Percentiles rank a stretch among this genome's conserved stretches.
Evolutionary conservation across 2,888 invertebrate genomes (phyloP).

Genomic region (Eremobia ochroleuca): DNA sequence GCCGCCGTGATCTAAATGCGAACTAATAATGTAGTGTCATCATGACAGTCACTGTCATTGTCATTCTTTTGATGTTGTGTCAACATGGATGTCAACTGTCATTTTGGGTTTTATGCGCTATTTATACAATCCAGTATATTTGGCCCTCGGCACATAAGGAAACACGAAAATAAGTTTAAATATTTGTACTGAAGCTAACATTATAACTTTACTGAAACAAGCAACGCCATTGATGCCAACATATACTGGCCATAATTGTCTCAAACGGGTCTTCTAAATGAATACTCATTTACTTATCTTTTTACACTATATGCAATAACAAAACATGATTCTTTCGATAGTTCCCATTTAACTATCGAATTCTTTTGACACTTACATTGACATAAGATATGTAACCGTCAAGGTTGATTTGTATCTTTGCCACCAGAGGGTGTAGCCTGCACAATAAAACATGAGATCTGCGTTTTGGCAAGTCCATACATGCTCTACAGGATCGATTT

Average conservation of each 20-base stretch:
- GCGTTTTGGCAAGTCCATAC: neutral
- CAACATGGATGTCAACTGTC: neutral
- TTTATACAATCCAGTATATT: slow-evolving; percentile 1
- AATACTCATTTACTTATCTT: neutral
- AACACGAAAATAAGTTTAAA: neutral
- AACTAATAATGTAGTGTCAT: neutral
- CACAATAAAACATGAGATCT: neutral
- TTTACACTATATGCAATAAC: neutral
- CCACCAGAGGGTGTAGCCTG: neutral
- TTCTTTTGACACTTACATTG: neutral
- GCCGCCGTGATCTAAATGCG: neutral
- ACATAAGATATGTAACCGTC: neutral
- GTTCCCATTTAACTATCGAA: no score
- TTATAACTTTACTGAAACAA: neutral
- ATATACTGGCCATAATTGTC: neutral
- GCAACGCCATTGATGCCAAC: neutral
- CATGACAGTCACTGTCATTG: slow-evolving; percentile 2
- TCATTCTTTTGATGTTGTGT: neutral
- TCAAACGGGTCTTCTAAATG: neutral
- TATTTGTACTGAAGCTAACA: slow-evolving; percentile 3
- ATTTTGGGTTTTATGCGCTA: neutral
- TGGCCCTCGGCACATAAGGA: neutral
- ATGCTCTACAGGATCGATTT: neutral
- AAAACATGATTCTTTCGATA: neutral
- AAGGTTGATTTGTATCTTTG: neutral